Percentiles rank a stretch among this genome's conserved stretches.
phyloP scores from a whole-genome alignment of 2,113 vertebrate genomes.

The Proteles cristata region DNA sequence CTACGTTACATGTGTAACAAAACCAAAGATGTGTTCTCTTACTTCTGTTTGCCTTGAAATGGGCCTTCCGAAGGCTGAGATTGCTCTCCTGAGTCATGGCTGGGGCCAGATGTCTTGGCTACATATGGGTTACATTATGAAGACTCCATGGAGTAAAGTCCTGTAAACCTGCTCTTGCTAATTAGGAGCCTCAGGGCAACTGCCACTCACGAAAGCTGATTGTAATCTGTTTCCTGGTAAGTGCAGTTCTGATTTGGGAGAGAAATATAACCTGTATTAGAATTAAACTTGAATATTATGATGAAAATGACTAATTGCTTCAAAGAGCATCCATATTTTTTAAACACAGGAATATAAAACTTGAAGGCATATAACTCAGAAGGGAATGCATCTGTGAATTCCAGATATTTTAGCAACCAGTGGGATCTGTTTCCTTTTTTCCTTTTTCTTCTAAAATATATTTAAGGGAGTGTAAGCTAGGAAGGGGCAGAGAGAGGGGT shows the following conservation, averaged over 20 bases:
- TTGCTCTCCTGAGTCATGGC: neutral
- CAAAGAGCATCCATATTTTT: neutral
- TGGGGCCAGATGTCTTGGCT: neutral
- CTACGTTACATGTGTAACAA: too few relatives aligned
- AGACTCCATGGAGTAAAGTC: neutral
- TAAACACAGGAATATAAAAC: neutral
- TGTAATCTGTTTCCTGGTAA: neutral
- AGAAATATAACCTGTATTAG: neutral
- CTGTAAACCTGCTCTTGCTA: neutral
- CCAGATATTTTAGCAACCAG: neutral
- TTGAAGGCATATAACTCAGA: neutral
- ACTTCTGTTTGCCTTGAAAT: neutral
- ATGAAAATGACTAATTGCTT: neutral
- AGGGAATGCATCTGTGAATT: neutral
- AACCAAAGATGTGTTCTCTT: neutral
- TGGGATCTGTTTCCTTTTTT: too few relatives aligned
- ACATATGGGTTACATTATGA: rapidly evolving
- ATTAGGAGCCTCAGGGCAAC: neutral
- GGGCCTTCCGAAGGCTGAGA: neutral
- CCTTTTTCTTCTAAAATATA: too few relatives aligned
- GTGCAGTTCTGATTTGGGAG: neutral
- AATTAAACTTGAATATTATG: neutral
- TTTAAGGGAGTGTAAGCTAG: too few relatives aligned
- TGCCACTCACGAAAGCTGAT: neutral
- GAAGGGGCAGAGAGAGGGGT: too few relatives aligned